Evolutionary conservation across 2,888 invertebrate species (phyloP).

Genomic region (Calameuta idolon): DNA sequence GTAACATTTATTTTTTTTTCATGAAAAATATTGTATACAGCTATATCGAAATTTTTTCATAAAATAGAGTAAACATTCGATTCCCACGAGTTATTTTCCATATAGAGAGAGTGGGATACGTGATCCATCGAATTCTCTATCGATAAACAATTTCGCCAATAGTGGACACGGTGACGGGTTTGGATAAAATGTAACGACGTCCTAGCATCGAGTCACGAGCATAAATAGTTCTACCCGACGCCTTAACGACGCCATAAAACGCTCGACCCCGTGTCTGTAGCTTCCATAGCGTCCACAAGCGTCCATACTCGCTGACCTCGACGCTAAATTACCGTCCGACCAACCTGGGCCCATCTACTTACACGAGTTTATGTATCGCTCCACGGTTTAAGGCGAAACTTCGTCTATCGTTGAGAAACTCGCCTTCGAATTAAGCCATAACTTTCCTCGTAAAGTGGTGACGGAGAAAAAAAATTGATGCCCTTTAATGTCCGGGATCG

Average conservation of each 20-base stretch:
- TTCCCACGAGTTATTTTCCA: no score
- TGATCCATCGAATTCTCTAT: background rate
- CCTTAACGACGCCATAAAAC: constrained; percentile 35
- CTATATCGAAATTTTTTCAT: no score
- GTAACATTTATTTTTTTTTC: background rate
- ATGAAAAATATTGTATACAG: no score
- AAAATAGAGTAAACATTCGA: no score
- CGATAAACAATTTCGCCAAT: constrained; percentile 24
- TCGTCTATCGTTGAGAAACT: background rate
- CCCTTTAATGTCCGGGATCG: no score
- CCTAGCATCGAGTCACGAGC: constrained; percentile 16
- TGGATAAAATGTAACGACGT: constrained; percentile 25
- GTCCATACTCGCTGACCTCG: constrained; percentile 18
- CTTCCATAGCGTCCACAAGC: constrained; percentile 12
- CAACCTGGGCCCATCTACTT: constrained; percentile 3
- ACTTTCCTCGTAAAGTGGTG: background rate
- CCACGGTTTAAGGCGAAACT: constrained; percentile 1
- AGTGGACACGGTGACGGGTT: constrained; percentile 1
- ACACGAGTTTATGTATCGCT: constrained; percentile 10
- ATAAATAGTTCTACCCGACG: constrained; percentile 31
- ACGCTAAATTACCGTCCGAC: constrained; percentile 25
- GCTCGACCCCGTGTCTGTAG: constrained; percentile 19
- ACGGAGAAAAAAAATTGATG: background rate
- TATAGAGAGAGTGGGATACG: no score
- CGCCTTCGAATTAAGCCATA: constrained; percentile 1